Percentiles rank a stretch among this genome's conserved stretches.
phyloP scores from a whole-genome alignment of 2,888 invertebrate genomes.

The Pseudococcus longispinus region DNA sequence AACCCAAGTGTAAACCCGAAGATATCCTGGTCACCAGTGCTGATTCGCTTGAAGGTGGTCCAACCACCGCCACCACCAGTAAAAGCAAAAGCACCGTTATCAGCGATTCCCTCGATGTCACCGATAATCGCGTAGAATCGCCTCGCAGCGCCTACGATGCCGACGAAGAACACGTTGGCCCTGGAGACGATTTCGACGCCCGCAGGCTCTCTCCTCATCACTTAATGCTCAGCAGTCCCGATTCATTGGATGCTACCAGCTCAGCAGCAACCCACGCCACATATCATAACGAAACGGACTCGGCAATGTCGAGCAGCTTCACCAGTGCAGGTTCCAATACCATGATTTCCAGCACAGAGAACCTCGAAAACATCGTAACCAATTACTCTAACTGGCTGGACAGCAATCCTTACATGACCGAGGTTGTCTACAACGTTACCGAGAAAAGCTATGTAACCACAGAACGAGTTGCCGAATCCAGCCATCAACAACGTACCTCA shows the following conservation, averaged over 20 bases:
- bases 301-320: conserved; percentile 84
- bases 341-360: conserved; percentile 79
- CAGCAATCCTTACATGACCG: conserved; percentile 64
- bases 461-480: conserved; percentile 65
- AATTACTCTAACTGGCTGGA: conserved; percentile 65
- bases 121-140: conserved; percentile 18
- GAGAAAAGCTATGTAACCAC: conserved; percentile 64
- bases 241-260: conserved; percentile 78
- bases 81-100: background rate
- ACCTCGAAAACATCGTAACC: conserved; percentile 64
- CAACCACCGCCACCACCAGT: conserved; percentile 61
- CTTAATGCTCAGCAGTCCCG: conserved; percentile 72
- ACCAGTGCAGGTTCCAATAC: conserved; percentile 85
- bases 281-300: conserved; percentile 83
- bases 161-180: background rate
- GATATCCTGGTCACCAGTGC: conserved; percentile 62
- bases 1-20: conserved; percentile 65
- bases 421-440: conserved; percentile 64
- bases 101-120: conserved; percentile 19
- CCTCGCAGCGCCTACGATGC: conserved; percentile 24
- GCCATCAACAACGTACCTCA: conserved; percentile 67
- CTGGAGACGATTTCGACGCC: background rate
- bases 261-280: conserved; percentile 83
- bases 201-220: conserved; percentile 34
- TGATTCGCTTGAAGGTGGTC: conserved; percentile 66